Evolutionary conservation across 2,888 invertebrate genomes (phyloP).

Genomic region (Galerucella calmariensis): DNA sequence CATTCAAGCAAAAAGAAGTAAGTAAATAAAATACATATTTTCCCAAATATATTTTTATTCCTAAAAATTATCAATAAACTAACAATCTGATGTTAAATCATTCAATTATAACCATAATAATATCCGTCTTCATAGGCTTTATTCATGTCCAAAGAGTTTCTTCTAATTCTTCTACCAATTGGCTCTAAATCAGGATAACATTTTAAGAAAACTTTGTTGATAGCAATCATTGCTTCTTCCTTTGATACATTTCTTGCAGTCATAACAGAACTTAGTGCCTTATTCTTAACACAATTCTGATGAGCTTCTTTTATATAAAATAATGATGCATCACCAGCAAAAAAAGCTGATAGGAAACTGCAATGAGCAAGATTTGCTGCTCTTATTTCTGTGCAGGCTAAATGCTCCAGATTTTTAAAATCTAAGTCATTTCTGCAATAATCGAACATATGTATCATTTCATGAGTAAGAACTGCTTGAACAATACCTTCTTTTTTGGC

Average conservation of each 20-base stretch:
- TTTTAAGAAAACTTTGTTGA: constrained; percentile 88
- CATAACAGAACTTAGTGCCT: constrained; percentile 85
- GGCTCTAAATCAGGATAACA: constrained; percentile 95
- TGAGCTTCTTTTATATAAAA: constrained; percentile 80
- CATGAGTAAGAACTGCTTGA: constrained; percentile 87
- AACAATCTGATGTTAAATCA: neutral
- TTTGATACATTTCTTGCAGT: constrained; percentile 81
- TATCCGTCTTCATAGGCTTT: constrained; percentile 81
- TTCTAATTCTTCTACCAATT: constrained; percentile 77
- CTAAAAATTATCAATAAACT: neutral
- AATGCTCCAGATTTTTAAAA: constrained; percentile 88
- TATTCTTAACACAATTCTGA: constrained; percentile 89
- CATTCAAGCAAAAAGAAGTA: neutral
- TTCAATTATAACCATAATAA: constrained; percentile 80
- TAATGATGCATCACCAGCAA: constrained; percentile 80
- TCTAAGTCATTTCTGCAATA: constrained; percentile 89
- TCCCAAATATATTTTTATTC: neutral
- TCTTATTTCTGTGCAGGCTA: constrained; percentile 95
- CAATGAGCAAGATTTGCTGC: constrained; percentile 96
- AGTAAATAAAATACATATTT: neutral
- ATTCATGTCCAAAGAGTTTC: constrained; percentile 81
- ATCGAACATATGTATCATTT: constrained; percentile 97
- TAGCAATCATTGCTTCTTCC: constrained; percentile 78
- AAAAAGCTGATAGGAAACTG: constrained; percentile 83
- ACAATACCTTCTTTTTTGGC: constrained; percentile 76